Evolutionary conservation across 2,888 invertebrate species (phyloP).

Genomic region (Amblyteles armatorius): DNA sequence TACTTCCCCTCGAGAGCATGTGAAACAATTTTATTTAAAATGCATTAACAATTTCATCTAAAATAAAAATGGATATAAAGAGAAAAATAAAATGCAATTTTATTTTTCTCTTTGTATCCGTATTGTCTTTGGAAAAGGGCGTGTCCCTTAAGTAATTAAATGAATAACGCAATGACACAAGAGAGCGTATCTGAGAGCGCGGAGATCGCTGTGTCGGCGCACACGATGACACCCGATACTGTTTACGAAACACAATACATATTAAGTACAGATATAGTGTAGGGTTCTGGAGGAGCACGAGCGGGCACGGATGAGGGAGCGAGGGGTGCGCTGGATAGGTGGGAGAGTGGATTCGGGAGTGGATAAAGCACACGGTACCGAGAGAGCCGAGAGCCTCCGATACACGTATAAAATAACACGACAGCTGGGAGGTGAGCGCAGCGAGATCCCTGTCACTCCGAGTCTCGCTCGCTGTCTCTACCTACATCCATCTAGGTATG

Average conservation of each 20-base stretch:
- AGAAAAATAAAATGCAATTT: too few species aligned
- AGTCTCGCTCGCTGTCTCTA: background rate
- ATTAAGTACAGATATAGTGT: conserved; percentile 37
- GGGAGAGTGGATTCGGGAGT: conserved; percentile 43
- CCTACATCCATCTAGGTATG: conserved; percentile 14
- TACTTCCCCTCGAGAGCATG: too few species aligned
- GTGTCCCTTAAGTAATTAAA: too few species aligned
- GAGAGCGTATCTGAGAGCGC: background rate
- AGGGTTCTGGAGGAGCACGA: conserved; percentile 28
- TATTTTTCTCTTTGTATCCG: too few species aligned
- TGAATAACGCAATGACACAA: background rate
- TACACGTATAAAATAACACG: conserved; percentile 77
- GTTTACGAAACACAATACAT: conserved; percentile 74
- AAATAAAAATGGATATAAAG: too few species aligned
- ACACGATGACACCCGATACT: conserved; percentile 70
- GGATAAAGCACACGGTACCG: conserved; percentile 24
- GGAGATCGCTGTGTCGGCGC: conserved; percentile 34
- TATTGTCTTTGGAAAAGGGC: too few species aligned
- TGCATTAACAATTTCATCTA: too few species aligned
- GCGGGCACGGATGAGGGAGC: conserved; percentile 7
- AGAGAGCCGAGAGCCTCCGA: conserved; percentile 50
- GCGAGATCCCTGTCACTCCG: conserved; percentile 36
- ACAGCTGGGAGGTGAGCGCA: conserved; percentile 78
- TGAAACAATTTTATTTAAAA: too few species aligned
- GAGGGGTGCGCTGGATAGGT: conserved; percentile 25